These are phyloP conservation scores for Drosophila longiperda DNA, from an alignment of 2,888 invertebrate genomes.

Conservation along the genomic window DNA sequence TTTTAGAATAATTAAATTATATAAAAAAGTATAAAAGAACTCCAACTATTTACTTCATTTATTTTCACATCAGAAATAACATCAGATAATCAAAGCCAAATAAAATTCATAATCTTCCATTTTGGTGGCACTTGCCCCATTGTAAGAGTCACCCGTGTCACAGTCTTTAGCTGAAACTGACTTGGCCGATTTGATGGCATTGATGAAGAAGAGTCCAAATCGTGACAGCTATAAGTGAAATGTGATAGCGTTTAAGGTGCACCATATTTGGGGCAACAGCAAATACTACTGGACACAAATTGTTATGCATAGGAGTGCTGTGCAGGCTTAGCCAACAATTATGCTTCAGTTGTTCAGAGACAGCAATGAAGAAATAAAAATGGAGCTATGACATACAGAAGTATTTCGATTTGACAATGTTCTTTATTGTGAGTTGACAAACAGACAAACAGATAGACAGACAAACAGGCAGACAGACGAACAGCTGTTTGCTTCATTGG, in stretches of 20 bases:
- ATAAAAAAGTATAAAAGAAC: not conserved
- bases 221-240: slow-evolving; percentile 46
- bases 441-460: slow-evolving; percentile 19
- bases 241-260: slow-evolving; percentile 29
- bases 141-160: slow-evolving; percentile 12
- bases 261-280: slow-evolving; percentile 3
- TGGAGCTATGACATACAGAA: not conserved
- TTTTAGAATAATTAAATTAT: too few species aligned
- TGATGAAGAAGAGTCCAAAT: slow-evolving; percentile 18
- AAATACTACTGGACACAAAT: not conserved
- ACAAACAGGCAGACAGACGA: slow-evolving; percentile 12
- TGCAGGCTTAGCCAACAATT: slow-evolving; percentile 68
- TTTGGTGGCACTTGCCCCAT: slow-evolving; percentile 14
- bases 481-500: slow-evolving; percentile 81
- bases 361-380: not conserved
- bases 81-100: not conserved
- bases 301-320: slow-evolving; percentile 33
- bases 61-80: not conserved
- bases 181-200: slow-evolving; percentile 27
- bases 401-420: slow-evolving; percentile 22
- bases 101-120: not conserved
- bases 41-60: not conserved
- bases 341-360: slow-evolving; percentile 55
- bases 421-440: slow-evolving; percentile 48
- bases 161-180: slow-evolving; percentile 24